Conservation (phyloP, 2,888 invertebrate genomes). For the Macrosoma leucophasiata region DNA sequence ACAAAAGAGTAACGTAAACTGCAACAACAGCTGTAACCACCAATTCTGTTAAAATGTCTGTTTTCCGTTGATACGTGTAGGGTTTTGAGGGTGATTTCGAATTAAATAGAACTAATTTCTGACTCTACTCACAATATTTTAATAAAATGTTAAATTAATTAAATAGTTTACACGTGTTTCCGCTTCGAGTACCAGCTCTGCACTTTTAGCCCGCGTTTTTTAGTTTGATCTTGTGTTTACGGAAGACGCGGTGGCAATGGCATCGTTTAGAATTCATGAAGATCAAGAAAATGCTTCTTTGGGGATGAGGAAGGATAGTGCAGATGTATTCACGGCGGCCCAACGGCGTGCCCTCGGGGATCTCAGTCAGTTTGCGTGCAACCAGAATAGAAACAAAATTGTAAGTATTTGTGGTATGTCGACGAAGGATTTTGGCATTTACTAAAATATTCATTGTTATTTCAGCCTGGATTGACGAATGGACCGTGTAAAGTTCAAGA, state of each 20-base stretch:
- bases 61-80: slow-evolving; percentile 64
- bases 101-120: slow-evolving; percentile 33
- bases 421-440: slow-evolving; percentile 8
- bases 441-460: slow-evolving; percentile 18
- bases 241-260: slow-evolving; percentile 76
- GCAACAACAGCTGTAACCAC: slow-evolving; percentile 68
- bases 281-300: slow-evolving; percentile 83
- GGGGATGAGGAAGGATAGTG: slow-evolving; percentile 70
- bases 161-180: slow-evolving; percentile 31
- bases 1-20: slow-evolving; percentile 52
- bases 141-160: slow-evolving; percentile 46
- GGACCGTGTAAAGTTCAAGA: slow-evolving; percentile 66
- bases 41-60: slow-evolving; percentile 68
- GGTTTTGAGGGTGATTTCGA: slow-evolving; percentile 56
- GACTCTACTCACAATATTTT: slow-evolving; percentile 42
- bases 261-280: slow-evolving; percentile 84
- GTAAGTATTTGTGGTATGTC: slow-evolving; percentile 52
- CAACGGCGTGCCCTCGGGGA: slow-evolving; percentile 80
- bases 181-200: slow-evolving; percentile 40
- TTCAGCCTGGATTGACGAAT: slow-evolving; percentile 62
- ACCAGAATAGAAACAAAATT: slow-evolving; percentile 71
- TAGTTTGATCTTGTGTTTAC: slow-evolving; percentile 52
- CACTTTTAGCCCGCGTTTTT: slow-evolving; percentile 35
- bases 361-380: slow-evolving; percentile 75
- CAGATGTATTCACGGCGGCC: slow-evolving; percentile 57